A percentile compares a stretch with the other conserved stretches of the same genome.
phyloP scores from a whole-genome alignment of 2,888 invertebrate genomes.

The Thereva unica region DNA sequence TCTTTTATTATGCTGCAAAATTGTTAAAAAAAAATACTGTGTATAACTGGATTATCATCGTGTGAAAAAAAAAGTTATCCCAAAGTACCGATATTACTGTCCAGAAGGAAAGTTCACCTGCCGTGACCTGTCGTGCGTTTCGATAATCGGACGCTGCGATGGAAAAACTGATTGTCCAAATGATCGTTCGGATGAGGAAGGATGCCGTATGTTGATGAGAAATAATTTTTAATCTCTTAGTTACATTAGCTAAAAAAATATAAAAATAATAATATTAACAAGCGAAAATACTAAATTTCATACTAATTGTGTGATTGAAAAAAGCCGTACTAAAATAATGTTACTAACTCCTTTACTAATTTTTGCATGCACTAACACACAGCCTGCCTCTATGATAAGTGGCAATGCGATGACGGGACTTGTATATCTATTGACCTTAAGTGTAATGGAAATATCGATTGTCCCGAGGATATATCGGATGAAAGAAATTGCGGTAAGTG shows the following conservation, averaged over 20 bases:
- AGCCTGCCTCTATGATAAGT: conserved; percentile 71
- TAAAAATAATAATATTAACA: conserved; percentile 1
- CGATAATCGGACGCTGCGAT: conserved; percentile 71
- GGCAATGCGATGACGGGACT: conserved; percentile 74
- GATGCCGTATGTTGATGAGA: conserved; percentile 63
- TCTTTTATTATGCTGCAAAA: conserved; percentile 19
- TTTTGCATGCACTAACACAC: conserved; percentile 40
- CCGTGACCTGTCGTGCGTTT: conserved; percentile 74
- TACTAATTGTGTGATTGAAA: conserved; percentile 4
- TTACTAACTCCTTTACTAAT: conserved; percentile 9
- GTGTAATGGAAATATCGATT: conserved; percentile 72
- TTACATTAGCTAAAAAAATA: conserved; percentile 13
- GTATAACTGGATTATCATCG: not conserved
- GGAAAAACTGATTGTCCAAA: conserved; percentile 72
- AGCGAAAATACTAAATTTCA: not conserved
- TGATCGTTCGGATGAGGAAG: conserved; percentile 67
- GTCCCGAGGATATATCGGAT: conserved; percentile 72
- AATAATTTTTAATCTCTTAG: conserved; percentile 17
- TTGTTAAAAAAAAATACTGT: conserved; percentile 1
- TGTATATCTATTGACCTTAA: conserved; percentile 66
- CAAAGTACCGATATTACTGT: conserved; percentile 53
- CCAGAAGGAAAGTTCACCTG: conserved; percentile 70
- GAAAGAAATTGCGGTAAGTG: conserved; percentile 68
- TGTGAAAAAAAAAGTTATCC: conserved; percentile 52
- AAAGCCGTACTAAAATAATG: not conserved